These are phyloP conservation scores for Eristalis intricaria DNA, from an alignment of 2,888 invertebrate genomes.

Conservation along the genomic window DNA sequence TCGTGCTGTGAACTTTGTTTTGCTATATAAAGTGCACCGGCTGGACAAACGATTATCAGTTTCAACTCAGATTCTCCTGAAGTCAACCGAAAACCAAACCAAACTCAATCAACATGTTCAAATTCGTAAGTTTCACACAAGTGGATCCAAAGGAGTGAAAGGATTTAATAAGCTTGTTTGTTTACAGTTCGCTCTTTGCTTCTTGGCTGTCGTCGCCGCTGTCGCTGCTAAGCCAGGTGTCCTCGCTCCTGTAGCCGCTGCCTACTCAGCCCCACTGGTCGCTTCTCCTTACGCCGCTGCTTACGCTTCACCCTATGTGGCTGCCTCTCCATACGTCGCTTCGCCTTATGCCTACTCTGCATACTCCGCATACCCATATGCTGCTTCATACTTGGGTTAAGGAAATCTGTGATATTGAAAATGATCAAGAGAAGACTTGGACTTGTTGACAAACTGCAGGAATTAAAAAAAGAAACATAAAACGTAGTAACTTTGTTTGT, in stretches of 20 bases:
- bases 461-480: slow-evolving; percentile 6
- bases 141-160: background rate
- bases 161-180: background rate
- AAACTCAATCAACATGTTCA: slow-evolving; percentile 50
- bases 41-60: slow-evolving; percentile 38
- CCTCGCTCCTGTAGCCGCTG: slow-evolving; percentile 70
- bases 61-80: slow-evolving; percentile 38
- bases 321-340: slow-evolving; percentile 74
- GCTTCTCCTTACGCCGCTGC: slow-evolving; percentile 71
- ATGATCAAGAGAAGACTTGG: background rate
- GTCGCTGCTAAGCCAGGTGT: slow-evolving; percentile 76
- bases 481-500: background rate
- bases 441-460: background rate
- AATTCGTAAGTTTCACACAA: slow-evolving; percentile 46
- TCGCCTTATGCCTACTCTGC: slow-evolving; percentile 72
- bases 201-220: slow-evolving; percentile 76
- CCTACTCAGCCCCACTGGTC: slow-evolving; percentile 74
- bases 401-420: background rate
- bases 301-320: slow-evolving; percentile 70
- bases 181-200: slow-evolving; percentile 73
- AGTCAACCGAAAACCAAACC: slow-evolving; percentile 12
- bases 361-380: slow-evolving; percentile 70
- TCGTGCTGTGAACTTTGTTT: background rate
- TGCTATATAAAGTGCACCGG: slow-evolving; percentile 34
- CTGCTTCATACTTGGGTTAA: slow-evolving; percentile 68